Evolutionary conservation across 2,113 vertebrate species (phyloP).

Genomic region (Crocuta crocuta): DNA sequence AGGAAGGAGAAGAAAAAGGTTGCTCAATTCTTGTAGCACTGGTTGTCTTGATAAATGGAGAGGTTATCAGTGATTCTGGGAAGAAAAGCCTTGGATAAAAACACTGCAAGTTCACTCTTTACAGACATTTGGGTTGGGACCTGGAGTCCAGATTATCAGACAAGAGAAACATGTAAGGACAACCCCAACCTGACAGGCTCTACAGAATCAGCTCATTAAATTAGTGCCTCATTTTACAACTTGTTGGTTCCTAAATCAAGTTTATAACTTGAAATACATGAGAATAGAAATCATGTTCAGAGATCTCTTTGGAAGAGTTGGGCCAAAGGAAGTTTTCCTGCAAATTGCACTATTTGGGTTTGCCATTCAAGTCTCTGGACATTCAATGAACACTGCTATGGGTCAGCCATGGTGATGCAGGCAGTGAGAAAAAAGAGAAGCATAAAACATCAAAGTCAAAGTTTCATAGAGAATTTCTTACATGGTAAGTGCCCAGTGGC

Average conservation of each 20-base stretch:
- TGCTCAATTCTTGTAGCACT: neutral
- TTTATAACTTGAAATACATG: neutral
- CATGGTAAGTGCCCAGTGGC: neutral
- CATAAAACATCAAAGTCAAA: neutral
- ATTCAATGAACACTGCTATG: neutral
- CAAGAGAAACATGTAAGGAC: neutral
- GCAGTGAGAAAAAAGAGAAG: neutral
- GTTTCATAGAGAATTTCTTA: neutral
- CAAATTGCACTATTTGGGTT: neutral
- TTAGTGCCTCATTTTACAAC: neutral
- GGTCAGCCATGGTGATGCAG: neutral
- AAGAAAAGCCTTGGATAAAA: neutral
- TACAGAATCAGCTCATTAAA: slow-evolving; percentile 6
- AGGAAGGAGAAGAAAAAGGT: neutral
- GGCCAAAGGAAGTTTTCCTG: neutral
- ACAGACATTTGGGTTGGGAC: neutral
- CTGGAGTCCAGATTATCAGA: neutral
- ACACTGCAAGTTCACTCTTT: neutral
- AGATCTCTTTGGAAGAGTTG: neutral
- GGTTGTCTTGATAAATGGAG: neutral
- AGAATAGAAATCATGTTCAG: neutral
- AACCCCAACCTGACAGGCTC: neutral
- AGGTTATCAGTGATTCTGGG: neutral
- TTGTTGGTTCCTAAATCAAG: neutral
- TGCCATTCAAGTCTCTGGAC: neutral